A percentile compares a stretch with the other conserved stretches of the same genome.
Evolutionary conservation across 2,797 vertebrate species (phyloP).

Genomic region (Hirundo rustica): DNA sequence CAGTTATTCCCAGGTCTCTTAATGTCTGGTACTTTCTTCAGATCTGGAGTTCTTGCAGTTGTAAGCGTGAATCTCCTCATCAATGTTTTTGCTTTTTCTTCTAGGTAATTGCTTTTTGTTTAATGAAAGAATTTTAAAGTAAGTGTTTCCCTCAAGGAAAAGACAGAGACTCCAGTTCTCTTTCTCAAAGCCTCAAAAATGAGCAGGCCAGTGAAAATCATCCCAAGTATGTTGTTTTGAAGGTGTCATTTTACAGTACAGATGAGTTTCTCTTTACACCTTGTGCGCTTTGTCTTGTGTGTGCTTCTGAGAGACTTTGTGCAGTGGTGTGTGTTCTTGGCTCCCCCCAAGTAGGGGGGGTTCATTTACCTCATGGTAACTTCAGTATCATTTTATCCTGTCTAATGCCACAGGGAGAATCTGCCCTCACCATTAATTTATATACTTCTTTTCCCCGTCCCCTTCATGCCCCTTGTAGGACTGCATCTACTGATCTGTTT

Average conservation of each 20-base stretch:
- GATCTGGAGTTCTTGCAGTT: not conserved
- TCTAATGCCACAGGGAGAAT: not conserved
- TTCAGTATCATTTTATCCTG: not conserved
- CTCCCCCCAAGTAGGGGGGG: not conserved
- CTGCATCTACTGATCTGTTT: not conserved
- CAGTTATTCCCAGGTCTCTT: slow-evolving; percentile 23
- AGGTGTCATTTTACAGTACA: not conserved
- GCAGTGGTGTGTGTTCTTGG: not conserved
- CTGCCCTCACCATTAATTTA: not conserved
- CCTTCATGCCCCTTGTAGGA: not conserved
- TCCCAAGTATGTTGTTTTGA: not conserved
- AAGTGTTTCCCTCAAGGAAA: not conserved
- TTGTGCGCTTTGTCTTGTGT: not conserved
- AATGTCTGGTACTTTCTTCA: slow-evolving; percentile 17
- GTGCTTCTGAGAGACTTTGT: not conserved
- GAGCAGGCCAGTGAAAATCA: not conserved
- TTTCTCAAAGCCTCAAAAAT: not conserved
- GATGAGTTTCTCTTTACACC: not conserved
- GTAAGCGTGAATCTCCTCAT: not conserved
- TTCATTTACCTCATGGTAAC: not conserved
- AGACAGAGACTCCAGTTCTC: not conserved
- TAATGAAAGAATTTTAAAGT: not conserved
- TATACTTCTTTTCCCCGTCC: not conserved
- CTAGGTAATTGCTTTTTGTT: not conserved
- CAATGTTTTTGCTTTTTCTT: not conserved